Conservation (phyloP, 2,888 invertebrate genomes). For the Diploptera punctata region DNA sequence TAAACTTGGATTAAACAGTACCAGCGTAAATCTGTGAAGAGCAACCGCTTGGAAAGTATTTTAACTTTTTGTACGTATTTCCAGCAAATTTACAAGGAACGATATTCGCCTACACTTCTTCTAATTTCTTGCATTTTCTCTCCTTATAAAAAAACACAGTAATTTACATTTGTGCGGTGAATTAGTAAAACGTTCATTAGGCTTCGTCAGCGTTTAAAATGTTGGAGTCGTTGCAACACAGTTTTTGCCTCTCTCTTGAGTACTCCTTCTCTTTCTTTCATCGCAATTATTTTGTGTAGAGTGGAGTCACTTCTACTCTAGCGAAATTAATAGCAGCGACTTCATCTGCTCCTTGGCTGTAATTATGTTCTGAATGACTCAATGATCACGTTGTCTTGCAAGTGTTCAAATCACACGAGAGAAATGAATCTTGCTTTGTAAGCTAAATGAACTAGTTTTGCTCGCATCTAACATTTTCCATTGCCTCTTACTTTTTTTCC, state of each 20-base stretch:
- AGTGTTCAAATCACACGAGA: constrained; percentile 20
- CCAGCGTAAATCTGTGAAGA: too few species aligned
- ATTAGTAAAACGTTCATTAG: constrained; percentile 33
- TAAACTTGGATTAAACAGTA: too few species aligned
- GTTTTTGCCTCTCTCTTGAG: background rate
- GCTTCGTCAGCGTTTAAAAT: constrained; percentile 33
- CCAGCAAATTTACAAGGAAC: background rate
- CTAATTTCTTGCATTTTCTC: background rate
- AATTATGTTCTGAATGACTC: constrained; percentile 19
- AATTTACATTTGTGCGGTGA: constrained; percentile 17
- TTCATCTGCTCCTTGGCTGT: constrained; percentile 15
- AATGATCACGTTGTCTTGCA: constrained; percentile 8
- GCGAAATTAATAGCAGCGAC: constrained; percentile 30
- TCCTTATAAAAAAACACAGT: constrained; percentile 3
- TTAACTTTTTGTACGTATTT: background rate
- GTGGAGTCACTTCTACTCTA: constrained; percentile 25
- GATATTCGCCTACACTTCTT: background rate
- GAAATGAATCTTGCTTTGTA: constrained; percentile 25
- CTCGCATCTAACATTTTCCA: too few species aligned
- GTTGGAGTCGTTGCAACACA: background rate
- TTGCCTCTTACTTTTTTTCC: too few species aligned
- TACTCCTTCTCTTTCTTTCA: background rate
- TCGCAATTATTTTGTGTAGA: constrained; percentile 28
- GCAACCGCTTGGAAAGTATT: background rate
- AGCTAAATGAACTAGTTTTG: constrained; percentile 25